Base-by-base conservation (phyloP, 2,888 invertebrate species). In the Stictocephala bisonia region DNA sequence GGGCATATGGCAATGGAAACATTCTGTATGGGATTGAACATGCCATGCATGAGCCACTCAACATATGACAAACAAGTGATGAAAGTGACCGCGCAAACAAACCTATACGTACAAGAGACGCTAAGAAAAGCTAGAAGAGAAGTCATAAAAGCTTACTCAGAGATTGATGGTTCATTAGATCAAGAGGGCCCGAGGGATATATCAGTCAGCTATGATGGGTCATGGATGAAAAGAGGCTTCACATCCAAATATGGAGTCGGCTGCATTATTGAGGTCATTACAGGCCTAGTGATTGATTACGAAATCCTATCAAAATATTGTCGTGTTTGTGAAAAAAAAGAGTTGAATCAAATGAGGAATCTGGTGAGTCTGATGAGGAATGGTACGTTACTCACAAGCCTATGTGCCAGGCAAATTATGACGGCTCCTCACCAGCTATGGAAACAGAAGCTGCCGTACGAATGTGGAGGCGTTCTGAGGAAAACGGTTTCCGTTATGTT, bases 1-100 rank as follows among this genome's bases (percentile, higher is more conserved):
- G 74, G 68, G 56, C 74, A 71, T 67, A 72, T 72, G 74, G 72
- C 72, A 67, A 74, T 72, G 72, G 72, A 72, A 72, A 72, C 74
- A 60, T 60, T 60, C 35, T 60, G 60, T 31, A 60, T 60, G 60
- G 60, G 31, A 60, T 20, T 60, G 35, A 60, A 31, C 35, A 31
- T 60, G 31, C 60, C 60, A 60, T 60, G 31, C 31, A 60, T 60
- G 29, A 60, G 60, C 31, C 60, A 60, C 35, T 60, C 60, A 29
- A 31, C 60, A 29, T 60, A 60, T 29, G 60, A 60, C 35, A 60
- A 60, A 31, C 60, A 60, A 60, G 27, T 60, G 35, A 29, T 60
- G 60, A 60, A 60, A 60, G 60, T 60, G 31, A 29, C 29, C 29
- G 35, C 29, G 31, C 60, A 31, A 60, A 60, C 60, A 27, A 60